Percentiles rank a stretch among this genome's conserved stretches.
These are phyloP conservation scores for Drosophila paulistorum DNA, from an alignment of 1,140 invertebrate genomes.

Conservation along the genomic window DNA sequence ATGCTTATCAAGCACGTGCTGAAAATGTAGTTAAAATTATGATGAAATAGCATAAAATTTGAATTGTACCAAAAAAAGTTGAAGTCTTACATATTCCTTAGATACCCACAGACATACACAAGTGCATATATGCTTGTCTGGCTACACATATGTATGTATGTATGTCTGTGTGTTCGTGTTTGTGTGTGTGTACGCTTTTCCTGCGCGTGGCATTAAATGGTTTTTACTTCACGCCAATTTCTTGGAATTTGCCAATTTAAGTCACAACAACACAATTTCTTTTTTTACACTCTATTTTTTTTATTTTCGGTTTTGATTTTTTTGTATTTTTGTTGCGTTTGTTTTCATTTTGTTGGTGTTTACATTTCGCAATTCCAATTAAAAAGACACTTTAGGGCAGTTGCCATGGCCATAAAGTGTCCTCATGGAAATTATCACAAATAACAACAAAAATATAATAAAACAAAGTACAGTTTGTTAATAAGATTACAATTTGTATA, in stretches of 20 bases:
- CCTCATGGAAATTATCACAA: constrained; percentile 1
- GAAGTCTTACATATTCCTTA: constrained; percentile 1
- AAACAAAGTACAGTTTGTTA: background rate
- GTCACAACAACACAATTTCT: background rate
- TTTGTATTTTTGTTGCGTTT: background rate
- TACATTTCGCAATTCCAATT: constrained; percentile 5
- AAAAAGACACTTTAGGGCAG: constrained; percentile 9
- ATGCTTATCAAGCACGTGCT: constrained; percentile 45
- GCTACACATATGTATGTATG: background rate
- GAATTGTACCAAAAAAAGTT: constrained; percentile 23
- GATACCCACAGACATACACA: background rate
- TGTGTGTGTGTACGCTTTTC: background rate
- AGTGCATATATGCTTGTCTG: background rate
- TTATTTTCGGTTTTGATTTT: background rate
- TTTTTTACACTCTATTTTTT: background rate
- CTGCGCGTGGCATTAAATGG: constrained; percentile 9
- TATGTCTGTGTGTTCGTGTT: background rate
- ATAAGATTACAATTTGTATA: background rate
- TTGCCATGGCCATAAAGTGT: constrained; percentile 2
- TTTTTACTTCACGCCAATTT: constrained; percentile 14
- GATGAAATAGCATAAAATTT: constrained; percentile 49
- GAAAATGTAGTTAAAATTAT: constrained; percentile 60
- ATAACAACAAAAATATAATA: background rate
- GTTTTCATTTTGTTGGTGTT: constrained; percentile 1
- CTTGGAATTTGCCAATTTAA: constrained; percentile 13